Evolutionary conservation across 2,888 invertebrate genomes (phyloP).

Genomic region (Dolichopus griseipennis): DNA sequence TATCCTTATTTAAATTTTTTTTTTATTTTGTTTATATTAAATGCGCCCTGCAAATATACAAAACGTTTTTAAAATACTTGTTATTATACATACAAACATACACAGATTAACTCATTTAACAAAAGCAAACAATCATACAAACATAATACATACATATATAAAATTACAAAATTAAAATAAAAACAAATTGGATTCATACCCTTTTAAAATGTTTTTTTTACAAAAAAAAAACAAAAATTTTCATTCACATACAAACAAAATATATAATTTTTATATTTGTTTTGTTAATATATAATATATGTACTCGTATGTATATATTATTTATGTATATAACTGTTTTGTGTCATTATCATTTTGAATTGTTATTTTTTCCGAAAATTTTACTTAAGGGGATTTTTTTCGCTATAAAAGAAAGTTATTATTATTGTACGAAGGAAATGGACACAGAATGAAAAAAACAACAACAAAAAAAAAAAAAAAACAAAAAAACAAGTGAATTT

Average conservation of each 20-base stretch:
- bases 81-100: neutral
- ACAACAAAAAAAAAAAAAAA: no score
- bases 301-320: neutral
- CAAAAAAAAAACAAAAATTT: no score
- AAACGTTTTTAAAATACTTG: neutral
- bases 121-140: no score
- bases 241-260: no score
- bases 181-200: neutral
- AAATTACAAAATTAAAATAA: neutral
- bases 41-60: conserved; percentile 1
- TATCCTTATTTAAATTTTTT: conserved; percentile 2
- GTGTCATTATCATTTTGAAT: neutral
- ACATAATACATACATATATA: no score
- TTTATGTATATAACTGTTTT: neutral
- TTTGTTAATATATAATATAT: neutral
- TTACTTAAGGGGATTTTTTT: neutral
- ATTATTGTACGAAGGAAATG: neutral
- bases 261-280: neutral
- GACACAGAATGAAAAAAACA: neutral
- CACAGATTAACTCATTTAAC: no score
- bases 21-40: neutral
- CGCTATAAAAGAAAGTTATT: conserved; percentile 1
- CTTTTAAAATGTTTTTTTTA: neutral
- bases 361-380: neutral
- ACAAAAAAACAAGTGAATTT: no score